These are phyloP conservation scores for Onychostruthus taczanowskii DNA, from an alignment of 2,113 vertebrate species.

Conservation along the genomic window DNA sequence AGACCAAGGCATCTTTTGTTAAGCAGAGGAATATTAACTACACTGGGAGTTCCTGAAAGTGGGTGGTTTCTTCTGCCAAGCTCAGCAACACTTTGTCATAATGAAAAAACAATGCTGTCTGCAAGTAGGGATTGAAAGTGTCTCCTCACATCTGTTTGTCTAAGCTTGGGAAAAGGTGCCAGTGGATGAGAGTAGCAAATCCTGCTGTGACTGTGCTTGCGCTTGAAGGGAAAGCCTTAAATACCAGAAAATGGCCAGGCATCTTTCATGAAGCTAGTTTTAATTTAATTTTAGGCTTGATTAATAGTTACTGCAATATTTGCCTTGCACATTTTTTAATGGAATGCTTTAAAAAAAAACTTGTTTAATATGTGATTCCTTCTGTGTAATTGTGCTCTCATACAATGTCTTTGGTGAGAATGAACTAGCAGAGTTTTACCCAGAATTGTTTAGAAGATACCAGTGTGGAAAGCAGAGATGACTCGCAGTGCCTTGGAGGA, in stretches of 20 bases:
- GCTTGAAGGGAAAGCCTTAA: conserved; percentile 59
- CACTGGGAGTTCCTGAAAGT: conserved; percentile 37
- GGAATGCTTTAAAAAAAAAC: background rate
- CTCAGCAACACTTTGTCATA: conserved; percentile 4
- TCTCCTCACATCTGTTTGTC: conserved; percentile 31
- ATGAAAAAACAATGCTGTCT: conserved; percentile 59
- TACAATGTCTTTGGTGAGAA: conserved; percentile 46
- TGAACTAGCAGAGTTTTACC: conserved; percentile 42
- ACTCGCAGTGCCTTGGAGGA: conserved; percentile 58
- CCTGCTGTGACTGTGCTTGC: conserved; percentile 28
- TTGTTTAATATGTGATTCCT: conserved; percentile 14
- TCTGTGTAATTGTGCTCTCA: background rate
- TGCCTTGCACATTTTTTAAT: conserved; percentile 45
- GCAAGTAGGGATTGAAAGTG: conserved; percentile 52
- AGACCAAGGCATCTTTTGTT: background rate
- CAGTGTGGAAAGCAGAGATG: conserved; percentile 52
- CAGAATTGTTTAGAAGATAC: conserved; percentile 58
- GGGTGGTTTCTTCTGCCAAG: conserved; percentile 45
- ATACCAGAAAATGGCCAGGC: background rate
- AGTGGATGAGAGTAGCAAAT: conserved; percentile 41
- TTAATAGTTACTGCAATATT: conserved; percentile 37
- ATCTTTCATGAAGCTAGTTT: conserved; percentile 32
- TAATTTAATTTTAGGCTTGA: conserved; percentile 58
- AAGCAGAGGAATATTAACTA: background rate
- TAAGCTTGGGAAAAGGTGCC: conserved; percentile 36